phyloP scores from a whole-genome alignment of 2,888 invertebrate genomes.

The Heliconius charithonia region DNA sequence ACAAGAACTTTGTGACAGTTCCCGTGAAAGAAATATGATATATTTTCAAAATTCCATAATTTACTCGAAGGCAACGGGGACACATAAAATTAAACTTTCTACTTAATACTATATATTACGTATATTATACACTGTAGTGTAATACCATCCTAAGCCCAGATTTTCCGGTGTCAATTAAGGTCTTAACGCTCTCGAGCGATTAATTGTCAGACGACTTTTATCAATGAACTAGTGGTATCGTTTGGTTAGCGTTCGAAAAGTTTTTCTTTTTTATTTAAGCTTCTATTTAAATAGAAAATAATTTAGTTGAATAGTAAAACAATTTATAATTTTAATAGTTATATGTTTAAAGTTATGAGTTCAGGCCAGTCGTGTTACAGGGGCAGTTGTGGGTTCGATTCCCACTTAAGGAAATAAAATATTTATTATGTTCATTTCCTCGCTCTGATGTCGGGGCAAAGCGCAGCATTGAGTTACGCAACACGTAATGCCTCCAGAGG shows the following conservation, averaged over 20 bases:
- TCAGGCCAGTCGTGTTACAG: no score
- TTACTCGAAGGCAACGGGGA: neutral
- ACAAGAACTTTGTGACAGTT: neutral
- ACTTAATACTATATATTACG: constrained; percentile 1
- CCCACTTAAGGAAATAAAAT: no score
- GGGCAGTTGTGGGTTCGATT: no score
- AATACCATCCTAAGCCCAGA: constrained; percentile 24
- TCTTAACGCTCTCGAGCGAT: constrained; percentile 45
- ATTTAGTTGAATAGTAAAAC: no score
- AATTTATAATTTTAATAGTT: no score
- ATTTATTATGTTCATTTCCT: no score
- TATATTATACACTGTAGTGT: constrained; percentile 21
- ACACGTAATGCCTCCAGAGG: no score
- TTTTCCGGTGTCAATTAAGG: constrained; percentile 48
- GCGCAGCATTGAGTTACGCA: no score
- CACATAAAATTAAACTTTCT: constrained; percentile 7
- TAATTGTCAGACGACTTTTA: constrained; percentile 48
- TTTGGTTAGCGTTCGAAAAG: constrained; percentile 12
- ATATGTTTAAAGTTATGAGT: no score
- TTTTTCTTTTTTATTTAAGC: neutral
- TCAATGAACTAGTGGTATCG: constrained; percentile 43
- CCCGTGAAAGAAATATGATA: neutral
- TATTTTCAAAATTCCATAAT: neutral
- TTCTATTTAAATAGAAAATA: neutral
- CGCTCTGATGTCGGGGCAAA: no score